Base-by-base conservation (phyloP, 2,113 vertebrate genomes). In the Promerops cafer region DNA sequence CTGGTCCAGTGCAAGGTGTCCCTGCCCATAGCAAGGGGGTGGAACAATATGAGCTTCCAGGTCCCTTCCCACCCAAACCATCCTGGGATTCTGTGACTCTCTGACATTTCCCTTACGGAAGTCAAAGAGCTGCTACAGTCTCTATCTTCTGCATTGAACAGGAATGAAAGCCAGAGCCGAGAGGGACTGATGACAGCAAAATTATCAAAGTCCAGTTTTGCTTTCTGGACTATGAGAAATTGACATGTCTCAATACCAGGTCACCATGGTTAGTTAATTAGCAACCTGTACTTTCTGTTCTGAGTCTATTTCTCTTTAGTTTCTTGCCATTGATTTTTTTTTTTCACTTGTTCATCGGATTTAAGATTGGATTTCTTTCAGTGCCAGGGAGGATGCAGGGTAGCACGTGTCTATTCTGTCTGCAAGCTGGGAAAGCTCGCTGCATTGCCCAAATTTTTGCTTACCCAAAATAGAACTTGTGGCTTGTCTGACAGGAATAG, bases 401-500 rank as follows among this genome's bases (percentile, higher is more conserved):
- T n/a, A 11, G n/a, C 63, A 44, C 8, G 2, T 6, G 45, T 3
- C n/a, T 60, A 45, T 69, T 40, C 61, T 5, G 1, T 42, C 77
- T 68, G 44, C 50, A 7, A 10, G 56, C 83, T 69, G 83, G 61
- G 69, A 61, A n/a, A 57, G 72, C 66, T 65, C 3, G 0, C 19
- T 11, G 49, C 89, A 37, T 71, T 84, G 69, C 81, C 89, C 49
- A 16, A 23, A 78, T 72, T 83, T 54, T 22, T 47, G 40, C 89
- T 49, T 8, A 3, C 94, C 61, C 78, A 16, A 26, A 95, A 95
- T 96, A 96, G 96, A 69, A 89, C 28, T 13, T 5, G 57, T 37
- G 53, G 33, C 81, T 89, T 45, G 45, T 79, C 70, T 82, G 84
- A 40, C 87, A 88, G 92, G 95, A 95, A 97, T 93, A 94, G 54